A percentile compares a stretch with the other conserved stretches of the same genome.
These are phyloP conservation scores for Pseudochirops cupreus DNA, from an alignment of 2,797 vertebrate genomes.

Conservation along the genomic window DNA sequence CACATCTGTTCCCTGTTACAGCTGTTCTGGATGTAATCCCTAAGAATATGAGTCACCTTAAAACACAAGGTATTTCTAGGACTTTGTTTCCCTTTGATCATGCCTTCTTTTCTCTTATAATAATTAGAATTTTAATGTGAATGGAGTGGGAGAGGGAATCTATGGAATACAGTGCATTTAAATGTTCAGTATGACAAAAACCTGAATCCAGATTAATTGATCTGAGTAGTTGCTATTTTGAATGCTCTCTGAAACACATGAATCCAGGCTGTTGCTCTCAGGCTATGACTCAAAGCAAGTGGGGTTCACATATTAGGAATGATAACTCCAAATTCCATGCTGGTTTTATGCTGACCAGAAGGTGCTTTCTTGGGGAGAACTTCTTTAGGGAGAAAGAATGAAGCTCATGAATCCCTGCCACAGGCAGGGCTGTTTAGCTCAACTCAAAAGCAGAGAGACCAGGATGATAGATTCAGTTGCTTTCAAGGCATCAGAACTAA, in stretches of 20 bases:
- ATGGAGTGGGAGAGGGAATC: slow-evolving; percentile 46
- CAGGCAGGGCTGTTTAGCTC: neutral
- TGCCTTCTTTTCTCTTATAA: slow-evolving; percentile 68
- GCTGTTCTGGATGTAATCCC: slow-evolving; percentile 40
- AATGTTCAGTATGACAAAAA: slow-evolving; percentile 67
- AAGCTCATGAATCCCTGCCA: neutral
- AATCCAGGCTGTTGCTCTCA: slow-evolving; percentile 43
- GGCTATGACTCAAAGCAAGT: slow-evolving; percentile 31
- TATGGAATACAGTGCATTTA: slow-evolving; percentile 61
- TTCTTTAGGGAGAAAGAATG: slow-evolving; percentile 26
- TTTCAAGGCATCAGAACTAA: slow-evolving; percentile 4
- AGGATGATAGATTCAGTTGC: neutral
- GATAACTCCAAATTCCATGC: neutral
- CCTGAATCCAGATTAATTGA: slow-evolving; percentile 45
- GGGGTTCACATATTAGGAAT: slow-evolving; percentile 22
- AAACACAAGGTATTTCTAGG: slow-evolving; percentile 72
- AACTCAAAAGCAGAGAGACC: neutral
- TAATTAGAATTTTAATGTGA: slow-evolving; percentile 76
- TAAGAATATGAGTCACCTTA: slow-evolving; percentile 57
- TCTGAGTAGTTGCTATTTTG: slow-evolving; percentile 23
- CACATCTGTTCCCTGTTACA: slow-evolving; percentile 41
- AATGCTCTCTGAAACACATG: slow-evolving; percentile 34
- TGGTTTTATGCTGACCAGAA: slow-evolving; percentile 33
- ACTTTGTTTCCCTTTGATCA: slow-evolving; percentile 68
- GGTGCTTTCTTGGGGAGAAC: neutral